Conservation (phyloP, 2,797 vertebrate species). For the Gila robusta region DNA sequence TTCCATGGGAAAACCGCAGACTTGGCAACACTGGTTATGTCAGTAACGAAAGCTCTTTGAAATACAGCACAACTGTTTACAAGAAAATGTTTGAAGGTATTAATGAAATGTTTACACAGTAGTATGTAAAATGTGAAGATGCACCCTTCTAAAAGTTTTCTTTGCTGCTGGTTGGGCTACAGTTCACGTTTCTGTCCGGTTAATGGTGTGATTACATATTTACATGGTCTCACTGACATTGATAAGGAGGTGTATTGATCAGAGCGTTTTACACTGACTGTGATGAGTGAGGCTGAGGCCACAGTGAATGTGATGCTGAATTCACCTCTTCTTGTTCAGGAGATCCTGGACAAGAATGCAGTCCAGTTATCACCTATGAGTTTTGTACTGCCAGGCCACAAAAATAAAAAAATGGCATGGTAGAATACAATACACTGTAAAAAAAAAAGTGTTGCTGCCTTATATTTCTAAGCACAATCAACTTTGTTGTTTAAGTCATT, state of each 20-base stretch:
- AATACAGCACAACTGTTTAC: not conserved
- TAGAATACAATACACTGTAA: constrained; percentile 52
- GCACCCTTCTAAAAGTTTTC: not conserved
- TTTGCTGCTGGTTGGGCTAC: not conserved
- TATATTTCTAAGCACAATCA: no score
- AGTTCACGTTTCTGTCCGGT: not conserved
- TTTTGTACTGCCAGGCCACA: not conserved
- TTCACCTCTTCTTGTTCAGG: constrained; percentile 28
- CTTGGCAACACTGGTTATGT: not conserved
- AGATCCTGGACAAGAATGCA: constrained; percentile 32
- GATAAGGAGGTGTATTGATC: constrained; percentile 20
- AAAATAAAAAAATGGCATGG: constrained; percentile 31
- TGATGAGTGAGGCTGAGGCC: constrained; percentile 34
- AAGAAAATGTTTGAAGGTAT: not conserved
- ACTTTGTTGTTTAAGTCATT: no score
- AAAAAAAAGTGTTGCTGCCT: no score
- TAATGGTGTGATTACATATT: not conserved
- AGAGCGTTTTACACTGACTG: constrained; percentile 10
- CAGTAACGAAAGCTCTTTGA: not conserved
- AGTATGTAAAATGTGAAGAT: not conserved
- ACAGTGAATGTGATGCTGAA: constrained; percentile 9
- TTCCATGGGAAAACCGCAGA: no score
- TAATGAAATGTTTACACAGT: not conserved
- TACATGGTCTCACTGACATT: constrained; percentile 6
- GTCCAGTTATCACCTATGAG: constrained; percentile 41